Conservation (phyloP, 2,888 invertebrate genomes). For the Rotaria macrura region DNA sequence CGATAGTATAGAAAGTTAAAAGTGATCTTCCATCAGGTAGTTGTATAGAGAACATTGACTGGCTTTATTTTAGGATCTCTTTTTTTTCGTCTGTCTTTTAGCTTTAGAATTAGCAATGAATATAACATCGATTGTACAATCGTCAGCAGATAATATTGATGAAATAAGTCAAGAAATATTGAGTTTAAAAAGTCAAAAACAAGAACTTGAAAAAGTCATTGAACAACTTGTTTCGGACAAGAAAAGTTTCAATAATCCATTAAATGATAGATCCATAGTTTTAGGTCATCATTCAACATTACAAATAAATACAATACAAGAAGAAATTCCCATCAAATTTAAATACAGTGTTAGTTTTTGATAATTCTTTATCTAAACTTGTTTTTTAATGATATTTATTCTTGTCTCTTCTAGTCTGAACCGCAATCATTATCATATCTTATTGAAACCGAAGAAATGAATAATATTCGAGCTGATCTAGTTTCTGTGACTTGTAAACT, state of each 20-base stretch:
- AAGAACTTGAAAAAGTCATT: neutral
- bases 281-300: neutral
- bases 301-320: neutral
- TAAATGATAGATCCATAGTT: neutral
- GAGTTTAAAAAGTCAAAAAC: neutral
- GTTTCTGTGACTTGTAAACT: neutral
- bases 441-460: neutral
- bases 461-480: neutral
- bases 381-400: neutral
- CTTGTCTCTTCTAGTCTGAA: neutral
- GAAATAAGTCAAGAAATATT: neutral
- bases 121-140: neutral
- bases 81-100: too few species aligned
- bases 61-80: too few species aligned
- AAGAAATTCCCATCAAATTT: too few species aligned
- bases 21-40: neutral
- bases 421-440: neutral
- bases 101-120: neutral
- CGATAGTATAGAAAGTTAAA: neutral
- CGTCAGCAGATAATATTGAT: neutral
- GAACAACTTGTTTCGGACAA: neutral
- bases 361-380: neutral
- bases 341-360: too few species aligned
- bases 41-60: too few species aligned
- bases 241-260: neutral